These are phyloP conservation scores for Acromyrmex heyeri DNA, from an alignment of 1,140 invertebrate genomes.

Conservation along the genomic window DNA sequence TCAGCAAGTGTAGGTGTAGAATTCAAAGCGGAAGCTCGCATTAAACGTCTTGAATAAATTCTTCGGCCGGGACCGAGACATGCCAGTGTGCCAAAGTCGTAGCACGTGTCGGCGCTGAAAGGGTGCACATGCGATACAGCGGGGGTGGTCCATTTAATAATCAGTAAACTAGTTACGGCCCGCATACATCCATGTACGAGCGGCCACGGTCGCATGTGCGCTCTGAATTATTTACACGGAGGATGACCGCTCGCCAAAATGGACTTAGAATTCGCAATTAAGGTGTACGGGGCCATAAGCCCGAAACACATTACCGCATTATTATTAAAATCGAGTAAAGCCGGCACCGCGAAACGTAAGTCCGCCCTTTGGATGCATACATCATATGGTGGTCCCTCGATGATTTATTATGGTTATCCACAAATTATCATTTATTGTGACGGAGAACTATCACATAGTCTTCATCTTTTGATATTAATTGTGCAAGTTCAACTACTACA, in stretches of 20 bases:
- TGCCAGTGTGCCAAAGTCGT: constrained; percentile 41
- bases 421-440: constrained; percentile 44
- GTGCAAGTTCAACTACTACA: not conserved
- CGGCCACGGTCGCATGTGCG: constrained; percentile 76
- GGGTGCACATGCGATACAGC: constrained; percentile 60
- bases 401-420: constrained; percentile 49
- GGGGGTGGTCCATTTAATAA: constrained; percentile 75
- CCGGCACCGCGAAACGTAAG: constrained; percentile 68
- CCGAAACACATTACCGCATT: constrained; percentile 74
- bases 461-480: constrained; percentile 2
- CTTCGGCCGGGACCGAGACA: constrained; percentile 54
- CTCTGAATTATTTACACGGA: constrained; percentile 76
- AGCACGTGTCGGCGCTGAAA: constrained; percentile 68
- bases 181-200: constrained; percentile 72
- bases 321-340: constrained; percentile 76
- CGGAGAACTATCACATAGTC: not conserved
- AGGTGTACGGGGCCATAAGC: constrained; percentile 71
- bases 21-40: constrained; percentile 37
- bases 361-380: constrained; percentile 60
- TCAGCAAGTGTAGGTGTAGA: constrained; percentile 1
- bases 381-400: constrained; percentile 34
- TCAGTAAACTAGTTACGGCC: constrained; percentile 76
- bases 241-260: constrained; percentile 78
- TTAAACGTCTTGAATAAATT: constrained; percentile 71
- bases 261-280: constrained; percentile 78